These are phyloP conservation scores for Callionymus lyra DNA, from an alignment of 2,113 vertebrate species.

Conservation along the genomic window DNA sequence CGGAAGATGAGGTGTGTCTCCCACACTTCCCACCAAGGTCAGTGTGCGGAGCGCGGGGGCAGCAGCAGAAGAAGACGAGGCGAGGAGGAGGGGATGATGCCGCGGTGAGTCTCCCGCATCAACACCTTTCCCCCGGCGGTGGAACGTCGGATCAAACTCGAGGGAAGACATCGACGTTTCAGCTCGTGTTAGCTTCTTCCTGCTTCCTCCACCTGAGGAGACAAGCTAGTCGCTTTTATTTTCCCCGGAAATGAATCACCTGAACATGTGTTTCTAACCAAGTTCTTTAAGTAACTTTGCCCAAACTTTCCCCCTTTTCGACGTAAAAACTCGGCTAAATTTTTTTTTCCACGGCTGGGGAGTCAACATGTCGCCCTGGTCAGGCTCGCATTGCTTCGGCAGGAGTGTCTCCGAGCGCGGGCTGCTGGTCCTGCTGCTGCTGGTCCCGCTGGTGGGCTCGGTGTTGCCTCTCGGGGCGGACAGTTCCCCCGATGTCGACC, in stretches of 20 bases:
- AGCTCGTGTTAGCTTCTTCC: constrained; percentile 16
- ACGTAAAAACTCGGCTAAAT: too few species aligned
- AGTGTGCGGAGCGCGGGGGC: constrained; percentile 26
- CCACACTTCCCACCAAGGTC: constrained; percentile 47
- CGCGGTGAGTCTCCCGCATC: constrained; percentile 31
- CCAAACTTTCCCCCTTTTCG: not conserved
- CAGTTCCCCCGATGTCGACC: constrained; percentile 31
- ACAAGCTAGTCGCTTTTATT: constrained; percentile 19
- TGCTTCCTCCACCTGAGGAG: constrained; percentile 12
- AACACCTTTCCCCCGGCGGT: constrained; percentile 21
- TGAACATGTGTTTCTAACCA: not conserved
- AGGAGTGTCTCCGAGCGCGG: constrained; percentile 16
- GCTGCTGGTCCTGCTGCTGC: constrained; percentile 33
- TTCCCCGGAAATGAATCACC: too few species aligned
- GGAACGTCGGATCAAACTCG: too few species aligned
- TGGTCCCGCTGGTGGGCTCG: constrained; percentile 38
- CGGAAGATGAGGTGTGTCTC: constrained; percentile 27
- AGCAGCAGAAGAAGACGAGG: constrained; percentile 11
- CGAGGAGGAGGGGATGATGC: constrained; percentile 35
- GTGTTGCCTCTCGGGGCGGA: constrained; percentile 33
- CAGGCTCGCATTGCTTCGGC: not conserved
- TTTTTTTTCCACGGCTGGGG: too few species aligned
- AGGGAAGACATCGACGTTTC: constrained; percentile 7
- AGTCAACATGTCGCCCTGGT: constrained; percentile 21
- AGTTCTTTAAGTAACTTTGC: constrained; percentile 25